These are phyloP conservation scores for Phylloscopus trochilus DNA, from an alignment of 2,113 vertebrate genomes.

Conservation along the genomic window DNA sequence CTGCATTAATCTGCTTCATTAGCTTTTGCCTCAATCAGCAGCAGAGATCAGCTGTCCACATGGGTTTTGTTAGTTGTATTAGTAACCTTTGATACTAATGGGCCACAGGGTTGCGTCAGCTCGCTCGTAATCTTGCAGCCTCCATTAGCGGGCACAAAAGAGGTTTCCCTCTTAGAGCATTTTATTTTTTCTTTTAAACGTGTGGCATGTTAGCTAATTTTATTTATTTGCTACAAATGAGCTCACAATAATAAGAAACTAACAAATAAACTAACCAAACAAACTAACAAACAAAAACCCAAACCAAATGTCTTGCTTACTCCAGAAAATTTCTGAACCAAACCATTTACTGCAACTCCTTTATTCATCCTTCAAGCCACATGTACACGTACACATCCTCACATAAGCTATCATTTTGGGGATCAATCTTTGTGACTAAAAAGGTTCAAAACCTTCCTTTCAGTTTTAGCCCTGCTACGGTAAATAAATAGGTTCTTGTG, in stretches of 20 bases:
- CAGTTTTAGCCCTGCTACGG: not conserved
- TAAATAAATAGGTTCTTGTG: not conserved
- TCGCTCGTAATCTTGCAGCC: not conserved
- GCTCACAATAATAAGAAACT: not conserved
- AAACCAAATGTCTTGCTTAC: not conserved
- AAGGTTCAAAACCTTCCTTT: not conserved
- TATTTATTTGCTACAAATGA: not conserved
- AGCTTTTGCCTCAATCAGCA: slow-evolving; percentile 15
- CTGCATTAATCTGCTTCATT: not conserved
- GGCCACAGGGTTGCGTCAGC: not conserved
- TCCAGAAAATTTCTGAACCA: not conserved
- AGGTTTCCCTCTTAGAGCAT: not conserved
- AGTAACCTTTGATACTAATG: slow-evolving; percentile 13
- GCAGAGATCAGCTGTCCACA: not conserved
- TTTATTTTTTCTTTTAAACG: not conserved
- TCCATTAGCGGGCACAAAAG: not conserved
- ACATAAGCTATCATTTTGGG: not conserved
- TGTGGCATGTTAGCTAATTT: not conserved
- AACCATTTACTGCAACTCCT: not conserved
- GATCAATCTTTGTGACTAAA: not conserved
- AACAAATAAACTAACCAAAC: not conserved
- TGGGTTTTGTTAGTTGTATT: not conserved
- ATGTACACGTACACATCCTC: accelerated
- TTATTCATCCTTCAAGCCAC: not conserved
- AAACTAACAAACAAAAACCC: not conserved